Percentiles rank a stretch among this genome's conserved stretches.
Conservation (phyloP, 2,113 vertebrate genomes). For the Thryonomys swinderianus region DNA sequence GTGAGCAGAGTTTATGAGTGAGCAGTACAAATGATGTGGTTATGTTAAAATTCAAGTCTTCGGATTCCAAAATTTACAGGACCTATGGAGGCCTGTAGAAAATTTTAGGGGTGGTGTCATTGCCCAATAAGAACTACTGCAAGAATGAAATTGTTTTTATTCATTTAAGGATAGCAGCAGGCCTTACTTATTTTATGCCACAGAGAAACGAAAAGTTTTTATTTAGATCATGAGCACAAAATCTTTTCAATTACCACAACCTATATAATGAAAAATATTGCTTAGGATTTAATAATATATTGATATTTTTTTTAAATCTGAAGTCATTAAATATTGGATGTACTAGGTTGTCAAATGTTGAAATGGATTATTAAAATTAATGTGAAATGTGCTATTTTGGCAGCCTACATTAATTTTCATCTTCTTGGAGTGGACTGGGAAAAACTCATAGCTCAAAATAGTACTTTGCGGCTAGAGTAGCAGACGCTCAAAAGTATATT, state of each 20-base stretch:
- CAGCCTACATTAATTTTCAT: conserved; percentile 36
- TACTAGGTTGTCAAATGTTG: background rate
- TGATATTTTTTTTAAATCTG: background rate
- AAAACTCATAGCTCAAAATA: conserved; percentile 13
- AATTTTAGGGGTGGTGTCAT: background rate
- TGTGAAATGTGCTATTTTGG: conserved; percentile 35
- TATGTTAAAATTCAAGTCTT: background rate
- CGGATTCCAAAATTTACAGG: background rate
- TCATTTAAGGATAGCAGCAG: background rate
- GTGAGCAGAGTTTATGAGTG: background rate
- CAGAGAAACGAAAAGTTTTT: background rate
- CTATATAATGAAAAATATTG: background rate
- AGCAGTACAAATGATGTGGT: background rate
- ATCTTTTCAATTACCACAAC: background rate
- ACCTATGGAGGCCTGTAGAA: background rate
- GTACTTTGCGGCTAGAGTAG: background rate
- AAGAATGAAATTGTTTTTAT: background rate
- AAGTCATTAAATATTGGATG: conserved; percentile 6
- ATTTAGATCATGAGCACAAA: background rate
- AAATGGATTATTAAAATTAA: conserved; percentile 23
- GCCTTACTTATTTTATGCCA: background rate
- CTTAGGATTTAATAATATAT: background rate
- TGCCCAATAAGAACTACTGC: background rate
- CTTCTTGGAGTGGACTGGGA: background rate
- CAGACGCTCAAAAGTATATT: background rate